These are phyloP conservation scores for Chaetophractus vellerosus DNA, from an alignment of 2,797 vertebrate species.

Conservation along the genomic window DNA sequence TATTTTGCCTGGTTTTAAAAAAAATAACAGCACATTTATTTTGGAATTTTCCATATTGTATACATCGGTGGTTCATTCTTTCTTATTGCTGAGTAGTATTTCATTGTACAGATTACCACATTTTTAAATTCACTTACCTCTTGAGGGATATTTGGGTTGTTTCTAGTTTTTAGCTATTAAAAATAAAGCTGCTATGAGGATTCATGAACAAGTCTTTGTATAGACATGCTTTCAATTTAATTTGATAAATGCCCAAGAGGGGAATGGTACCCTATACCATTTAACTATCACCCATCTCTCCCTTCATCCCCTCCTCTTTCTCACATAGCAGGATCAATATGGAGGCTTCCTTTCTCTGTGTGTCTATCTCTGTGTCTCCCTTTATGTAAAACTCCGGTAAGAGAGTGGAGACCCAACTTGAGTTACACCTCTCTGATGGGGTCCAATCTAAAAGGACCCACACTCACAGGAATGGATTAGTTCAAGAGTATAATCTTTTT, in stretches of 20 bases:
- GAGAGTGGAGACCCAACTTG: too few species aligned
- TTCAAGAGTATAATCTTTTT: too few species aligned
- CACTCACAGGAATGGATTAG: too few species aligned
- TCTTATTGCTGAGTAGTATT: not conserved
- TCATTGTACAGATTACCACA: not conserved
- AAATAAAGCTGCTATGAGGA: not conserved
- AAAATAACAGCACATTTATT: not conserved
- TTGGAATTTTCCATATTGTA: not conserved
- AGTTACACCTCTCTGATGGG: too few species aligned
- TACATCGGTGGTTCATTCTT: not conserved
- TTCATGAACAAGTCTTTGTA: not conserved
- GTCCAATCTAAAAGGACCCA: too few species aligned
- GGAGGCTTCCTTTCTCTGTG: too few species aligned
- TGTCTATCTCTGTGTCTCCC: too few species aligned
- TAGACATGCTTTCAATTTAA: not conserved
- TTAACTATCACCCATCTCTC: too few species aligned
- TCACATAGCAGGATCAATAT: too few species aligned
- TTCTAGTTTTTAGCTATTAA: not conserved
- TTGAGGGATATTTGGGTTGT: not conserved
- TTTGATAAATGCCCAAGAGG: not conserved
- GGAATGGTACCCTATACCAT: not conserved
- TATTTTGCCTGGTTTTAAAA: not conserved
- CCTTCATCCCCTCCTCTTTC: too few species aligned
- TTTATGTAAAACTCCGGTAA: too few species aligned
- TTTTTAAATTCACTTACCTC: not conserved